Conservation (phyloP, 2,797 vertebrate species). For the Catostomus latipinnis region DNA sequence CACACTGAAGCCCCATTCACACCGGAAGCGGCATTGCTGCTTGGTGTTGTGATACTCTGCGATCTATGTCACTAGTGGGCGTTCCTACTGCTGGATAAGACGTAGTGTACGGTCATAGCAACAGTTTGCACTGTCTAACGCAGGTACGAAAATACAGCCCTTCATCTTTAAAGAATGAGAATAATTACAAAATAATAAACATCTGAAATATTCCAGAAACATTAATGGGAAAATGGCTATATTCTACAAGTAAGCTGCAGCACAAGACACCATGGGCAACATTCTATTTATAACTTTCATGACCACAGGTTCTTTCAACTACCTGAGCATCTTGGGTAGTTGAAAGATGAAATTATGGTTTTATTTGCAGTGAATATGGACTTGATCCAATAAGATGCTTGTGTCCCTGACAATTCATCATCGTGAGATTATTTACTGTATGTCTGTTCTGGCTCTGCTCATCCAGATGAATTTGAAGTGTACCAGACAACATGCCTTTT, state of each 20-base stretch:
- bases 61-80: no score
- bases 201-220: neutral
- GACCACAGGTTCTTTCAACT: neutral
- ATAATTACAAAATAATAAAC: neutral
- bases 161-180: neutral
- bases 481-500: neutral
- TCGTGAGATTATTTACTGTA: neutral
- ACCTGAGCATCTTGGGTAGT: neutral
- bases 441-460: no score
- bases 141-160: no score
- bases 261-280: neutral
- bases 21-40: no score
- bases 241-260: no score
- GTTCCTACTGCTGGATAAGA: no score
- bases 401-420: neutral
- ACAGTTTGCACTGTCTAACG: no score
- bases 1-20: no score
- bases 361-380: neutral
- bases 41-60: no score
- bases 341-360: slow-evolving; percentile 1
- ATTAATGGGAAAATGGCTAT: neutral
- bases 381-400: neutral
- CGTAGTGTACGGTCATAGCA: no score
- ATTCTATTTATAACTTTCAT: neutral
- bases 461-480: neutral